These are phyloP conservation scores for Idris sp. DNA, from an alignment of 1,140 invertebrate species.

Conservation along the genomic window DNA sequence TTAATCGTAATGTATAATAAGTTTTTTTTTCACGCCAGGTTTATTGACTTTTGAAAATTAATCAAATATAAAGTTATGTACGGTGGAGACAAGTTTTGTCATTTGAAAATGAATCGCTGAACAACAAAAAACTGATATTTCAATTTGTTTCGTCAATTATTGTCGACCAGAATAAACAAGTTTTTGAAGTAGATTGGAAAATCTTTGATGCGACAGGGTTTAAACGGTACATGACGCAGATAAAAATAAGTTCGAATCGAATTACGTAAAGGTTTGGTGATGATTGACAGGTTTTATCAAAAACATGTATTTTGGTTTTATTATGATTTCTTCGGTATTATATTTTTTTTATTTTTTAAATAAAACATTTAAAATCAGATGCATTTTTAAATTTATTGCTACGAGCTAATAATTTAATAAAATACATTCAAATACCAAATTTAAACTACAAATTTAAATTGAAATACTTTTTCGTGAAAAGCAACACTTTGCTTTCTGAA, in stretches of 20 bases:
- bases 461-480: too few species aligned
- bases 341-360: too few species aligned
- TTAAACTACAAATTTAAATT: too few species aligned
- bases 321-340: too few species aligned
- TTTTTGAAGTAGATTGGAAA: constrained; percentile 8
- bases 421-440: too few species aligned
- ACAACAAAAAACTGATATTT: not conserved
- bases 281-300: constrained; percentile 19
- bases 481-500: too few species aligned
- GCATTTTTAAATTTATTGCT: constrained; percentile 11
- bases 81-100: not conserved
- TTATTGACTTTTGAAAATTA: constrained; percentile 25
- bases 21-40: constrained; percentile 28
- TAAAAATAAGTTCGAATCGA: not conserved
- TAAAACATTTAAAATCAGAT: too few species aligned
- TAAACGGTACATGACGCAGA: too few species aligned
- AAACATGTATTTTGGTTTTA: constrained; percentile 33
- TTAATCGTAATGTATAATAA: constrained; percentile 43
- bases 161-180: constrained; percentile 4
- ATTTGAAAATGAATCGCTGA: not conserved
- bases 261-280: constrained; percentile 25
- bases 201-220: constrained; percentile 8
- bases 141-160: constrained; percentile 12
- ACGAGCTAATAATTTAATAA: too few species aligned
- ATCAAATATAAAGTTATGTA: constrained; percentile 17